These are phyloP conservation scores for Zaprionus gabonicus DNA, from an alignment of 1,140 invertebrate genomes.

Conservation along the genomic window DNA sequence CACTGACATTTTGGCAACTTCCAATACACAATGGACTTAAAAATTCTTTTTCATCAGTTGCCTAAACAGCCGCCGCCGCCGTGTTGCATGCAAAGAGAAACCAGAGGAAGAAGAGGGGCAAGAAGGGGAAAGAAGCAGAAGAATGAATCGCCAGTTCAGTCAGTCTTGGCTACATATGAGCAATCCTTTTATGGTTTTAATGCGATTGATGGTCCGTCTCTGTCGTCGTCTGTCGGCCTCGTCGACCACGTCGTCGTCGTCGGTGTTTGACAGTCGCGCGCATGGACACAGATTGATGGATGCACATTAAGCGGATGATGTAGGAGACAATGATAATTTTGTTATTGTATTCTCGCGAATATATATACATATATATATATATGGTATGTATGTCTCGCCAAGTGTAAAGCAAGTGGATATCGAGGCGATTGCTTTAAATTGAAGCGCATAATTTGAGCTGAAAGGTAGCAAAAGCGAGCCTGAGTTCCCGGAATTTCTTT, in stretches of 20 bases:
- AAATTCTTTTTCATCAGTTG: slow-evolving; percentile 78
- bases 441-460: slow-evolving; percentile 71
- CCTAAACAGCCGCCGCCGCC: slow-evolving; percentile 35
- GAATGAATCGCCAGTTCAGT: slow-evolving; percentile 47
- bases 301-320: slow-evolving; percentile 79
- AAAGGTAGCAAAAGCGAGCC: slow-evolving; percentile 29
- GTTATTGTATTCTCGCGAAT: slow-evolving; percentile 73
- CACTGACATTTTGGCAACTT: slow-evolving; percentile 63
- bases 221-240: slow-evolving; percentile 26
- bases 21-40: slow-evolving; percentile 73
- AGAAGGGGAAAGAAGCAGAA: too few species aligned
- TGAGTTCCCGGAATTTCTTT: slow-evolving; percentile 56
- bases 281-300: slow-evolving; percentile 81
- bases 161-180: slow-evolving; percentile 66
- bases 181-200: slow-evolving; percentile 84
- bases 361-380: neutral
- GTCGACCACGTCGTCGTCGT: slow-evolving; percentile 29
- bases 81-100: slow-evolving; percentile 17
- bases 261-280: slow-evolving; percentile 64
- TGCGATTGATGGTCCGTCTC: slow-evolving; percentile 79
- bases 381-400: neutral
- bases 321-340: slow-evolving; percentile 81
- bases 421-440: slow-evolving; percentile 38
- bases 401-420: slow-evolving; percentile 49
- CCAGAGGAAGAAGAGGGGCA: slow-evolving; percentile 36